A percentile compares a stretch with the other conserved stretches of the same genome.
Conservation (phyloP, 2,797 vertebrate genomes). For the Notolepis coatsorum region DNA sequence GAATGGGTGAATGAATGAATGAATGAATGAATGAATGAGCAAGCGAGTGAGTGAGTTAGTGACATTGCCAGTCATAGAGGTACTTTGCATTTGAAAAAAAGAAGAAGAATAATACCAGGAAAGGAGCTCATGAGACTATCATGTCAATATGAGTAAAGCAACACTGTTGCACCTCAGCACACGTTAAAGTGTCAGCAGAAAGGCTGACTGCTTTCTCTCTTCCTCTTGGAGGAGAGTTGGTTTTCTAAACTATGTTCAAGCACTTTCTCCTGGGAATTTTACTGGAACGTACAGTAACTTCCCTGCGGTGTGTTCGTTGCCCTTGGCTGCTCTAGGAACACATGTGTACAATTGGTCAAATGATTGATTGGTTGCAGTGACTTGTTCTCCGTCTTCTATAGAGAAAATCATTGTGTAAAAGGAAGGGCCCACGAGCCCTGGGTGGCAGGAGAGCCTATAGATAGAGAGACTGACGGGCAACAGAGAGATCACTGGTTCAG, state of each 20-base stretch:
- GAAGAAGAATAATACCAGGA: no score
- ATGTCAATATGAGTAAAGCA: no score
- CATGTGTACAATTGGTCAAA: conserved; percentile 17
- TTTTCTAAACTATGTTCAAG: conserved; percentile 41
- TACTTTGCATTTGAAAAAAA: no score
- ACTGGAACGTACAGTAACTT: conserved; percentile 35
- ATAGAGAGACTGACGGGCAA: no score
- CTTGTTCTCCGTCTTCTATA: conserved; percentile 21
- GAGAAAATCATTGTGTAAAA: conserved; percentile 6
- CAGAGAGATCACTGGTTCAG: no score
- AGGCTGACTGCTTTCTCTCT: conserved; percentile 62
- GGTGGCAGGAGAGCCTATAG: no score
- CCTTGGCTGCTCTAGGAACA: conserved; percentile 27
- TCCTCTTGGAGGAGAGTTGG: conserved; percentile 49
- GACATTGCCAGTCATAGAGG: no score
- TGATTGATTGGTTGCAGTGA: conserved; percentile 21
- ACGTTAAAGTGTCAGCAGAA: conserved; percentile 61
- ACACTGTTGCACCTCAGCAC: no score
- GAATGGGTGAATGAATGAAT: no score
- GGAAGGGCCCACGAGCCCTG: background rate
- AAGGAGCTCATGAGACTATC: no score
- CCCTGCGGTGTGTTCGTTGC: conserved; percentile 30
- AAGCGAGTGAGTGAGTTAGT: no score
- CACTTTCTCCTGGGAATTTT: conserved; percentile 50
- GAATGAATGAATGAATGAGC: no score